Conservation (phyloP, 2,888 invertebrate genomes). For the Stegophylla sp. region DNA sequence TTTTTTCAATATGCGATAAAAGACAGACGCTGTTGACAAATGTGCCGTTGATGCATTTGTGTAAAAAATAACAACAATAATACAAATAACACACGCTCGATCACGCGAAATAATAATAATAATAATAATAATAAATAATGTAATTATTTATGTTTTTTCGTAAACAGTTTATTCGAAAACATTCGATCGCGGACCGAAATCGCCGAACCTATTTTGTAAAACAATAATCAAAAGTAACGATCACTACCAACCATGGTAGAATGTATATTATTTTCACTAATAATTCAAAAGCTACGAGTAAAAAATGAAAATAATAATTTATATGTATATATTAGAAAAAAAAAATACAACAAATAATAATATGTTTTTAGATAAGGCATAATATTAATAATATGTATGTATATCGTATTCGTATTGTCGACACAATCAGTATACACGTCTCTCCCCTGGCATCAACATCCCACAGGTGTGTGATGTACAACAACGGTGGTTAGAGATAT, state of each 20-base stretch:
- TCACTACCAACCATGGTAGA: background rate
- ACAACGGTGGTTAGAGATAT: slow-evolving; percentile 2
- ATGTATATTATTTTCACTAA: slow-evolving; percentile 37
- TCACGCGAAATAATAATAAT: slow-evolving; percentile 15
- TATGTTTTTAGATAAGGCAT: slow-evolving; percentile 29
- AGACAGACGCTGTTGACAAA: slow-evolving; percentile 58
- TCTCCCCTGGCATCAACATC: background rate
- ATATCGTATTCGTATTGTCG: background rate
- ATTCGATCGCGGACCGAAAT: slow-evolving; percentile 34
- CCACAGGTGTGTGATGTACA: slow-evolving; percentile 31
- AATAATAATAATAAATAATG: slow-evolving; percentile 52
- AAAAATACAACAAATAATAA: slow-evolving; percentile 17
- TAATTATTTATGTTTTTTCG: slow-evolving; percentile 54
- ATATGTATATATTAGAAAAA: background rate
- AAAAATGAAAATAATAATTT: background rate
- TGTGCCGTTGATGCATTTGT: slow-evolving; percentile 55
- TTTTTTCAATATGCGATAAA: slow-evolving; percentile 51
- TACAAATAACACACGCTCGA: slow-evolving; percentile 29
- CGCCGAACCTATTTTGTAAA: slow-evolving; percentile 44
- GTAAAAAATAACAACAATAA: slow-evolving; percentile 41
- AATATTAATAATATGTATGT: slow-evolving; percentile 37
- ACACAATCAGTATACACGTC: no score
- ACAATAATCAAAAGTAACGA: slow-evolving; percentile 45
- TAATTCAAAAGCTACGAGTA: slow-evolving; percentile 16
- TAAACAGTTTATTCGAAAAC: slow-evolving; percentile 44